Conservation (phyloP, 2,888 invertebrate genomes). For the Drosophila leonis region DNA sequence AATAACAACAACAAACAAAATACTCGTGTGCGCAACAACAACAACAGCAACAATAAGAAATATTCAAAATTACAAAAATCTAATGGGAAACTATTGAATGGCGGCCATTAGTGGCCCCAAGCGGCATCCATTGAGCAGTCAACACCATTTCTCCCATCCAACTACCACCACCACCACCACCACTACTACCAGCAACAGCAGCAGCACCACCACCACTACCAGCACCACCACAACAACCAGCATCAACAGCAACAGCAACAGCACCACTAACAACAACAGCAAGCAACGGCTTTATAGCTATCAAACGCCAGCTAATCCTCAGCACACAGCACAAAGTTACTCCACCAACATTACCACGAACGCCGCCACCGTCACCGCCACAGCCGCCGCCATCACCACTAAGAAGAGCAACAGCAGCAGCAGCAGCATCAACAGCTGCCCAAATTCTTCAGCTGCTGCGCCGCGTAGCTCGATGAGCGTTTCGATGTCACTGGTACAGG, state of each 20-base stretch:
- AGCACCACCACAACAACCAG: constrained; percentile 34
- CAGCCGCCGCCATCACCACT: not conserved
- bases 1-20: constrained; percentile 16
- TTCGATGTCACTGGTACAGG: constrained; percentile 91
- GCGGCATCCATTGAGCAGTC: constrained; percentile 87
- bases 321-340: constrained; percentile 39
- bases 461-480: constrained; percentile 96
- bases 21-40: constrained; percentile 18
- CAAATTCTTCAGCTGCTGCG: constrained; percentile 60
- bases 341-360: constrained; percentile 16
- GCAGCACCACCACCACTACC: constrained; percentile 19
- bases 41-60: constrained; percentile 5
- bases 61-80: constrained; percentile 29
- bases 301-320: constrained; percentile 47
- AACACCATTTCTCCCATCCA: constrained; percentile 74
- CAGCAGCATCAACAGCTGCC: constrained; percentile 49
- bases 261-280: constrained; percentile 19
- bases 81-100: constrained; percentile 86
- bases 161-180: constrained; percentile 38
- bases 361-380: not conserved
- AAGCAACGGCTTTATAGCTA: constrained; percentile 39
- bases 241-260: constrained; percentile 21
- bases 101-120: constrained; percentile 95
- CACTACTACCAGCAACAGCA: constrained; percentile 20
- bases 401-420: constrained; percentile 12